Evolutionary conservation across 2,888 invertebrate genomes (phyloP), one percentile per base, ranked within the genome.

Genomic region (Xestia sexstrigata): DNA sequence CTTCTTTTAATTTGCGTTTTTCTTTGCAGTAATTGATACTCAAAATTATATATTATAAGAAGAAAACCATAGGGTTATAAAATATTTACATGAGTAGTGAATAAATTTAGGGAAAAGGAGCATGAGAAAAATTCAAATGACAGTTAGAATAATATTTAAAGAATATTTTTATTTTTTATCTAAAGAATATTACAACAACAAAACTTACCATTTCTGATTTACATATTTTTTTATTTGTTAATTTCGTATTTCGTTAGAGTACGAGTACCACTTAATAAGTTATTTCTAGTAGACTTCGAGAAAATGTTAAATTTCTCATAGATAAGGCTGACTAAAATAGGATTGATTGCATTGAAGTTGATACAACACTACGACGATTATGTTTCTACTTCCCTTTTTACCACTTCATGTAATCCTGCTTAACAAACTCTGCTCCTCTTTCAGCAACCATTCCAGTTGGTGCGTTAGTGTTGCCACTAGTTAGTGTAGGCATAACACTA

Each of bases 361-460:
- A 3, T 15, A 15, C 17, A 30, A n/a, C 2, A 55, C 9, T 26
- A 55, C 42, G 23, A 15, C 7, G 30, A 55, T 20, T 1, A 13
- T 45, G 4, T 30, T 45, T 15, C 4, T 1, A 7, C 15, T 39
- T 47, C 0, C 5, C 0, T 26, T 71, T 23, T 11, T 17, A 30
- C 17, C 17, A 8, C 17, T 30, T n/a, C 11, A 11, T 4, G 47
- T 49, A 6, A 30, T 86, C 92, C 87, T 97, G 96, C 90, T 98
- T 98, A 69, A 98, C 97, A 93, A 98, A 96, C 92, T 98, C 98
- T 0, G 98, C 97, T 0, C 97, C 98, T 89, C 98, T 98, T 91
- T 98, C 98, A 0, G 97, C 98, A 70, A 98, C 98, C 98, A 98
- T 98, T 11, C 98, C 98, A 0, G 97, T 97, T 0, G 98, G 98